A percentile compares a stretch with the other conserved stretches of the same genome.
Conservation (phyloP, 2,888 invertebrate species). For the Ecdyonurus torrentis region DNA sequence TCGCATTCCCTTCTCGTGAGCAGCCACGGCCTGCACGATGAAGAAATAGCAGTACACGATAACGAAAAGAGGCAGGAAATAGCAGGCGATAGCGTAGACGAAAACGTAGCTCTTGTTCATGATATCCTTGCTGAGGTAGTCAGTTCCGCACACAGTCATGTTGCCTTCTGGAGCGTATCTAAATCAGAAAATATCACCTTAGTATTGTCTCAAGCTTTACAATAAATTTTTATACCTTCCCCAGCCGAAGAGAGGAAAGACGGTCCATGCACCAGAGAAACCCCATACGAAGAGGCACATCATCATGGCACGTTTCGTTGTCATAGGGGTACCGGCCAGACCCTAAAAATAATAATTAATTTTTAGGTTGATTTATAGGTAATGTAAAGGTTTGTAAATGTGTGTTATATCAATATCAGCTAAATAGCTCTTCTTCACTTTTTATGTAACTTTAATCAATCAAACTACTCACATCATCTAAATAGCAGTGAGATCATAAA, state of each 20-base stretch:
- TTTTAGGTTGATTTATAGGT: neutral
- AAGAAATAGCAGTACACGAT: constrained; percentile 80
- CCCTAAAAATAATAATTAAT: constrained; percentile 27
- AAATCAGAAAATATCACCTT: constrained; percentile 13
- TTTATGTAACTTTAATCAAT: too few relatives aligned
- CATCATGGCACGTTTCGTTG: constrained; percentile 58
- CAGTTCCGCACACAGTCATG: constrained; percentile 85
- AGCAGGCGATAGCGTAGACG: constrained; percentile 60
- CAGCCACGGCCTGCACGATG: constrained; percentile 41
- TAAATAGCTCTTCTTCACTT: too few relatives aligned
- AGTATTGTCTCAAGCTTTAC: neutral
- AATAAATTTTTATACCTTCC: constrained; percentile 35
- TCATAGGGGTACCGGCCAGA: constrained; percentile 71
- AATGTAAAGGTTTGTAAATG: neutral
- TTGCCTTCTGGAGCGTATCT: constrained; percentile 89
- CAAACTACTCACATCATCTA: too few relatives aligned
- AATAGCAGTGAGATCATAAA: too few relatives aligned
- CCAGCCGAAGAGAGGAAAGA: constrained; percentile 78
- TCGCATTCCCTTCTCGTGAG: constrained; percentile 21
- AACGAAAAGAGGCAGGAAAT: constrained; percentile 54
- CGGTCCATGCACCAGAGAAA: constrained; percentile 60
- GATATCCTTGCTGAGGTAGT: constrained; percentile 62
- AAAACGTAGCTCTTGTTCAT: constrained; percentile 63
- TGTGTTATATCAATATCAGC: too few relatives aligned
- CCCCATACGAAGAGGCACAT: constrained; percentile 65